Conservation (phyloP, 2,797 vertebrate species). For the Coregonus sp. region DNA sequence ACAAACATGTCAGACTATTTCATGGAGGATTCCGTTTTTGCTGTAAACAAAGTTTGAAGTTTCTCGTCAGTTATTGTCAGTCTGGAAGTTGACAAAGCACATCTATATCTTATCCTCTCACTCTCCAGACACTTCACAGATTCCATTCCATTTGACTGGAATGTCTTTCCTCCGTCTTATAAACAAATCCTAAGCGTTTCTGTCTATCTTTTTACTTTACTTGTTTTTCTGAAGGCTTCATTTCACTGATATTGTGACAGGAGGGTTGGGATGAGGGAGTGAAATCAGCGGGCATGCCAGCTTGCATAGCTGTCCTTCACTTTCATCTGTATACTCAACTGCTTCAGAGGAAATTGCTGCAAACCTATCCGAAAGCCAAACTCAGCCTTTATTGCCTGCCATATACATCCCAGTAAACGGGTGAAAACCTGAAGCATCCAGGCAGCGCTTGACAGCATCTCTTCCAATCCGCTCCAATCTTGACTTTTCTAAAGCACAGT, state of each 20-base stretch:
- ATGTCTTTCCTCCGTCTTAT: not conserved
- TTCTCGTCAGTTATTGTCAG: not conserved
- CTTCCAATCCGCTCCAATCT: not conserved
- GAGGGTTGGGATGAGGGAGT: not conserved
- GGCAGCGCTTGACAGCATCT: not conserved
- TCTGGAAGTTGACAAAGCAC: not conserved
- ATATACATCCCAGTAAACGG: not conserved
- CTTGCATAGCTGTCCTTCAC: constrained; percentile 44
- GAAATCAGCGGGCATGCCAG: constrained; percentile 1
- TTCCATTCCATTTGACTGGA: not conserved
- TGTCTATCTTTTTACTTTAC: not conserved
- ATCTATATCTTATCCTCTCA: not conserved
- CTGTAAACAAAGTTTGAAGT: not conserved
- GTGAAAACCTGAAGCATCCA: not conserved
- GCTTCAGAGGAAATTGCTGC: constrained; percentile 63
- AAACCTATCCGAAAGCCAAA: constrained; percentile 8
- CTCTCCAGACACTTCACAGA: too few relatives aligned
- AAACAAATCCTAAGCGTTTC: constrained; percentile 2
- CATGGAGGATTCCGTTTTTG: not conserved
- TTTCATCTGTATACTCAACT: constrained; percentile 53
- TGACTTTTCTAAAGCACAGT: not conserved
- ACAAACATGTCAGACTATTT: too few relatives aligned
- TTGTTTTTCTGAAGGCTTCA: constrained; percentile 40
- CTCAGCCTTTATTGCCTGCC: constrained; percentile 10
- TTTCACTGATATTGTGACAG: constrained; percentile 50